These are phyloP conservation scores for Lottia gigantea DNA, from an alignment of 2,888 invertebrate genomes.

Conservation along the genomic window DNA sequence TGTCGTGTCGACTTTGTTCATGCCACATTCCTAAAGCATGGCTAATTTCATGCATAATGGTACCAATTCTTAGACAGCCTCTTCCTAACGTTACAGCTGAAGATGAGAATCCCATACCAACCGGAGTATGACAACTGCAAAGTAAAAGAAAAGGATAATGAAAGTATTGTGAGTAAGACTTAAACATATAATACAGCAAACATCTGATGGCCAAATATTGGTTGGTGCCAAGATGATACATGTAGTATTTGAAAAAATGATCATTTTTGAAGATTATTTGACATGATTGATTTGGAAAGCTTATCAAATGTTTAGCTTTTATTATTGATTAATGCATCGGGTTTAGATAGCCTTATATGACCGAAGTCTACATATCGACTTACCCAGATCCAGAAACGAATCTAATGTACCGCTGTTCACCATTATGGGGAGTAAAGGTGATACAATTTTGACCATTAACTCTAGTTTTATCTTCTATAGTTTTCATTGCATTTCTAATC, in stretches of 20 bases:
- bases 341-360: no score
- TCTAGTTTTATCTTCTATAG: slow-evolving; percentile 48
- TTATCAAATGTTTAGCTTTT: no score
- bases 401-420: slow-evolving; percentile 73
- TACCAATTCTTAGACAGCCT: slow-evolving; percentile 71
- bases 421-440: slow-evolving; percentile 74
- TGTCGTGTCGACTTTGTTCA: slow-evolving; percentile 82
- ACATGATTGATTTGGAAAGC: no score
- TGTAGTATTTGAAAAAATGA: no score
- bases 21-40: slow-evolving; percentile 85
- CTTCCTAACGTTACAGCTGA: slow-evolving; percentile 78
- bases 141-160: no score
- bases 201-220: no score
- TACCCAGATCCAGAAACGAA: slow-evolving; percentile 48
- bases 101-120: slow-evolving; percentile 77
- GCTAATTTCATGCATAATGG: slow-evolving; percentile 80
- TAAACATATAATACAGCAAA: no score
- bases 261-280: no score
- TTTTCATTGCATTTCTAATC: slow-evolving; percentile 50
- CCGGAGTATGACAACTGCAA: slow-evolving; percentile 79
- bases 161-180: no score
- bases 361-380: no score
- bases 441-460: slow-evolving; percentile 74
- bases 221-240: no score
- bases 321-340: no score